These are phyloP conservation scores for Acrobasis consociella DNA, from an alignment of 2,888 invertebrate genomes.

Conservation along the genomic window DNA sequence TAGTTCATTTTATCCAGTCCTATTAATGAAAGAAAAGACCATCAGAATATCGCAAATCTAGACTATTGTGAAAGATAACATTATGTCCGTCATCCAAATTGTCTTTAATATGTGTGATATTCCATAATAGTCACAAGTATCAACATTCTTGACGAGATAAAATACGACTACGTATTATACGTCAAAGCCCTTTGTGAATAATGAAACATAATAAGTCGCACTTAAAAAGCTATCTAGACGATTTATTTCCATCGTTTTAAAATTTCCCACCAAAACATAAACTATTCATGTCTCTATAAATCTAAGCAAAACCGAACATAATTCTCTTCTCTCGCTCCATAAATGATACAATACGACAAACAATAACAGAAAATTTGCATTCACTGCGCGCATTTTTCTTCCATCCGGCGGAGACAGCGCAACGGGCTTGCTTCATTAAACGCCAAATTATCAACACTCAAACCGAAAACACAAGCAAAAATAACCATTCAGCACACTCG, in stretches of 20 bases:
- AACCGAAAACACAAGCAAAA: conserved; percentile 63
- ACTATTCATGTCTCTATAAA: conserved; percentile 32
- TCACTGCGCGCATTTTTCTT: conserved; percentile 71
- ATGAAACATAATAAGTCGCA: not conserved
- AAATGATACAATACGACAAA: conserved; percentile 76
- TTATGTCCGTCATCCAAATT: too few relatives aligned
- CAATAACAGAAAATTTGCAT: conserved; percentile 78
- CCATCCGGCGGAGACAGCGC: conserved; percentile 68
- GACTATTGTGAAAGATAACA: too few relatives aligned
- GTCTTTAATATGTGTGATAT: too few relatives aligned
- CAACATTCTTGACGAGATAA: too few relatives aligned
- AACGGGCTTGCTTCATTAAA: conserved; percentile 77
- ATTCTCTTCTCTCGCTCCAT: conserved; percentile 58
- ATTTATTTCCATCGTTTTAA: conserved; percentile 42
- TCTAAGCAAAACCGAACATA: conserved; percentile 31
- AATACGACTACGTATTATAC: too few relatives aligned
- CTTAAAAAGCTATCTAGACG: conserved; percentile 42
- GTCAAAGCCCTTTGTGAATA: not conserved
- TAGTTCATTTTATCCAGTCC: too few relatives aligned
- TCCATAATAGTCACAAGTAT: too few relatives aligned
- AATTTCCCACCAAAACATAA: not conserved
- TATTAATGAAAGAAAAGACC: too few relatives aligned
- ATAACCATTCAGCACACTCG: conserved; percentile 59
- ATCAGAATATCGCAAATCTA: too few relatives aligned
- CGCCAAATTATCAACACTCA: conserved; percentile 76